Evolutionary conservation across 2,113 vertebrate genomes (phyloP).

Genomic region (Paramisgurnus dabryanus): DNA sequence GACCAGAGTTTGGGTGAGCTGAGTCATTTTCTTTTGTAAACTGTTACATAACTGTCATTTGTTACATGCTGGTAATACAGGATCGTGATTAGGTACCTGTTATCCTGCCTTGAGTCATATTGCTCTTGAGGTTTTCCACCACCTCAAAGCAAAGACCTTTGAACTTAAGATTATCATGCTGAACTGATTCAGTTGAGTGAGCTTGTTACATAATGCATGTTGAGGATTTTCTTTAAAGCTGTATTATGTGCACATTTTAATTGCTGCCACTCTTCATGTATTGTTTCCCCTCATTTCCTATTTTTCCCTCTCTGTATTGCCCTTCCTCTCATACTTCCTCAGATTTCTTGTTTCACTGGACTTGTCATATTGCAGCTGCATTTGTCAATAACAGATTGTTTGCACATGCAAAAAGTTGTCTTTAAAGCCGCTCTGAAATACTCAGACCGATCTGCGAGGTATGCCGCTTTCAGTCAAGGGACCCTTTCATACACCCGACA

Average conservation of each 20-base stretch:
- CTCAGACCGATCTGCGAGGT: too few species aligned
- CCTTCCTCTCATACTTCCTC: neutral
- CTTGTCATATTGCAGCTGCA: neutral
- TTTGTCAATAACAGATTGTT: too few species aligned
- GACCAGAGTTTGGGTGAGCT: constrained; percentile 89
- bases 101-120: neutral
- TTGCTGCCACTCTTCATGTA: neutral
- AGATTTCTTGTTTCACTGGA: neutral
- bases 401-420: too few species aligned
- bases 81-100: neutral
- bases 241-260: neutral
- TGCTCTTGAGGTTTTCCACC: neutral
- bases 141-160: neutral
- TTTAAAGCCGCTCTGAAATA: too few species aligned
- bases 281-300: constrained; percentile 1
- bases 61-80: neutral
- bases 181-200: neutral
- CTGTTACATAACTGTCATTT: neutral
- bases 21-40: neutral
- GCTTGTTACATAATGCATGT: neutral
- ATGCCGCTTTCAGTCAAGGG: too few species aligned
- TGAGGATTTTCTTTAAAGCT: neutral
- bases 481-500: too few species aligned
- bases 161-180: neutral
- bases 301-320: neutral